Conservation (phyloP, 2,797 vertebrate genomes). For the Diglossa cyanea region DNA sequence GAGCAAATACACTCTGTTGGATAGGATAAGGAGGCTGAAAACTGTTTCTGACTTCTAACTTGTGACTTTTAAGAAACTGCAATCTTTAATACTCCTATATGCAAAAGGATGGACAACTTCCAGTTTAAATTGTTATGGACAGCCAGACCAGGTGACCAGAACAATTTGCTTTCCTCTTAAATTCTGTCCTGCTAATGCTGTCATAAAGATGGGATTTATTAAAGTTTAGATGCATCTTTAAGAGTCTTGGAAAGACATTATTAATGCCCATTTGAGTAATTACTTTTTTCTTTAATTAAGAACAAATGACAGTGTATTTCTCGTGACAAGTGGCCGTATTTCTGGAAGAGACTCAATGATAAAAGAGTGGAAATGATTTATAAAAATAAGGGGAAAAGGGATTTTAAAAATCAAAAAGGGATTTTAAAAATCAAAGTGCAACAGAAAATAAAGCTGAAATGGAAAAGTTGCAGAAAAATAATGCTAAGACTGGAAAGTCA, state of each 20-base stretch:
- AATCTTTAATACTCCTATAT: background rate
- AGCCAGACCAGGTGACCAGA: background rate
- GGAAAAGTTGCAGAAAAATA: background rate
- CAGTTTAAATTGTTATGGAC: background rate
- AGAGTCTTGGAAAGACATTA: background rate
- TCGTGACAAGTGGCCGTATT: background rate
- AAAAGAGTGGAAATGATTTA: background rate
- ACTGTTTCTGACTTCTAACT: background rate
- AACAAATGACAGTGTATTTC: background rate
- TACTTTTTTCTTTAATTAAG: background rate
- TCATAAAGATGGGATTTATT: background rate
- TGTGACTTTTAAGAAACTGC: background rate
- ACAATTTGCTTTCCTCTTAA: background rate
- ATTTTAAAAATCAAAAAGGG: background rate
- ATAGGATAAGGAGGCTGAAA: background rate
- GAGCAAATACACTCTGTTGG: background rate
- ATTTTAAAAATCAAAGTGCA: background rate
- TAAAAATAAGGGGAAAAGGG: background rate
- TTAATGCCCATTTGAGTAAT: background rate
- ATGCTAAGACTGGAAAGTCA: background rate
- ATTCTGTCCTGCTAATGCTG: background rate
- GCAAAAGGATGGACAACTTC: background rate
- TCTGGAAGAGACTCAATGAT: background rate
- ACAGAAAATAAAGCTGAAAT: background rate
- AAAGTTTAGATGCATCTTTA: background rate